These are phyloP conservation scores for Gymnocephalus cernua DNA, from an alignment of 2,113 vertebrate genomes.

Conservation along the genomic window DNA sequence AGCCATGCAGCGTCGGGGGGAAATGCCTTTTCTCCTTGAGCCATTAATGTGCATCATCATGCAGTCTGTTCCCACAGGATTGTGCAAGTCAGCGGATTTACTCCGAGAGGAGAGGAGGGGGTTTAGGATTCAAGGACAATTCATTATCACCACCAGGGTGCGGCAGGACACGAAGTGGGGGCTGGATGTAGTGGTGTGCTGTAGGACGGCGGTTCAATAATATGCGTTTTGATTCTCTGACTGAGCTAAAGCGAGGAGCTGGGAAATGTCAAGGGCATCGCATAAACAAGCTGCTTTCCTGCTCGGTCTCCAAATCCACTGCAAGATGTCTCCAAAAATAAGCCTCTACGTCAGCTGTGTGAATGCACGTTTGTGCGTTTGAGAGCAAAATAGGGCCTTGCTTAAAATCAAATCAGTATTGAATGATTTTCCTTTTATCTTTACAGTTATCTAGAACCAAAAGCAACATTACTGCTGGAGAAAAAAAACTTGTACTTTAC, in stretches of 20 bases:
- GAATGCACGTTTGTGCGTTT: conserved; percentile 19
- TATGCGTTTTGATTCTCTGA: conserved; percentile 59
- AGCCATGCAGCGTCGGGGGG: conserved; percentile 15
- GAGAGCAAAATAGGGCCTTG: not conserved
- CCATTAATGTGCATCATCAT: conserved; percentile 70
- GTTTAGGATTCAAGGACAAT: conserved; percentile 66
- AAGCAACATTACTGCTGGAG: not conserved
- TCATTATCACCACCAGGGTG: conserved; percentile 57
- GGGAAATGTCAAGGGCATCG: conserved; percentile 74
- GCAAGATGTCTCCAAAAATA: conserved; percentile 56
- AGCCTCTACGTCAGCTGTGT: conserved; percentile 34
- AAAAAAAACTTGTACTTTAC: no score
- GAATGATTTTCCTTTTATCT: not conserved
- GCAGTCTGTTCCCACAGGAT: conserved; percentile 63
- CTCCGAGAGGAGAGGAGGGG: conserved; percentile 21
- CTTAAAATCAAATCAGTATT: not conserved
- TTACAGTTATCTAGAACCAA: not conserved
- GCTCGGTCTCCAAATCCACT: conserved; percentile 57
- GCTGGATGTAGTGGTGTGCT: conserved; percentile 10
- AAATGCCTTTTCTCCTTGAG: conserved; percentile 49
- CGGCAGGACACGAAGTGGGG: conserved; percentile 18
- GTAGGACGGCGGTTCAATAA: conserved; percentile 52
- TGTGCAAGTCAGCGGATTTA: conserved; percentile 66
- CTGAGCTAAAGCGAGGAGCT: conserved; percentile 47
- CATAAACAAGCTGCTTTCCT: conserved; percentile 47